A percentile compares a stretch with the other conserved stretches of the same genome.
Evolutionary conservation across 2,888 invertebrate genomes (phyloP).

Genomic region (Drosophila vallismaia): DNA sequence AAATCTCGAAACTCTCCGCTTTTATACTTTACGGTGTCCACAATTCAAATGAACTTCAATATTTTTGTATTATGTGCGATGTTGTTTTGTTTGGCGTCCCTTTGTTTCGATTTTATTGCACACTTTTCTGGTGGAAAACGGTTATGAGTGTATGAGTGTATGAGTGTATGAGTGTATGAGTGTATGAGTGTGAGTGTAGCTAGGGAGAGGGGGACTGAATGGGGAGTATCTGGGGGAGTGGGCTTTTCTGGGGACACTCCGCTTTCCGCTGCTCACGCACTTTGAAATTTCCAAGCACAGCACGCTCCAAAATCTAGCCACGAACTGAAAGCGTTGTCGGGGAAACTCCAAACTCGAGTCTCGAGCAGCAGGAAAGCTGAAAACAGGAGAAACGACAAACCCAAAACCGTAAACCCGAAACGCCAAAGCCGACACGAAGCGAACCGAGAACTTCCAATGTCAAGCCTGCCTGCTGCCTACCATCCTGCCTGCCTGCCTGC

Average conservation of each 20-base stretch:
- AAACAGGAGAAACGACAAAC: slow-evolving; percentile 23
- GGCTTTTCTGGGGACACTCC: slow-evolving; percentile 21
- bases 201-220: background rate
- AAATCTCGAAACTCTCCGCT: slow-evolving; percentile 10
- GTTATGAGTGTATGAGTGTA: slow-evolving; percentile 20
- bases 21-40: slow-evolving; percentile 12
- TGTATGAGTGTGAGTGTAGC: slow-evolving; percentile 8
- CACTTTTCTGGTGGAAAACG: slow-evolving; percentile 33
- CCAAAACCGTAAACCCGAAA: slow-evolving; percentile 7
- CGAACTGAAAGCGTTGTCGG: slow-evolving; percentile 65
- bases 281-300: slow-evolving; percentile 60
- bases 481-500: slow-evolving; percentile 32
- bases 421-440: slow-evolving; percentile 2
- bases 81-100: slow-evolving; percentile 37
- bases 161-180: slow-evolving; percentile 13
- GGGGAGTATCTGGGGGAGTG: background rate
- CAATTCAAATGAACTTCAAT: slow-evolving; percentile 42
- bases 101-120: slow-evolving; percentile 41
- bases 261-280: slow-evolving; percentile 55
- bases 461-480: slow-evolving; percentile 37
- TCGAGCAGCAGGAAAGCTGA: slow-evolving; percentile 43
- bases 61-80: slow-evolving; percentile 21
- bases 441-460: slow-evolving; percentile 61
- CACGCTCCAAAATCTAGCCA: slow-evolving; percentile 78
- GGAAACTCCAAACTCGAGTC: slow-evolving; percentile 49